Base-by-base conservation (phyloP, 2,113 vertebrate genomes). In the Xyliphius kryptos region DNA sequence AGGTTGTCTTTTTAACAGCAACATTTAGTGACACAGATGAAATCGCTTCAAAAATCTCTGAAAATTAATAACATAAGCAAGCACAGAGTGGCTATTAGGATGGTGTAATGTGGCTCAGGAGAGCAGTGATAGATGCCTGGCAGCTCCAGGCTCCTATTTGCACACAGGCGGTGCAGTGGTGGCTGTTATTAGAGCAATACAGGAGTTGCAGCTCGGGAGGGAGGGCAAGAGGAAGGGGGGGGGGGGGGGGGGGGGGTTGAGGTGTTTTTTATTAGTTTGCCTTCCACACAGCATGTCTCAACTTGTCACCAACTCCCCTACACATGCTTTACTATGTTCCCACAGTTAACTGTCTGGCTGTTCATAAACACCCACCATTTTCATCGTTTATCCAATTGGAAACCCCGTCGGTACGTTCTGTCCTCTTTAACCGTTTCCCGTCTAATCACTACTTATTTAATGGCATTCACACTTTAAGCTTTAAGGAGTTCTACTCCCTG, bases 1-100 rank as follows among this genome's bases (percentile, higher is more conserved):
- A 91, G 89, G 90, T 91, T 91, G 89, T 92, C 90, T 91, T 83
- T 79, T 81, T 79, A 88, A 90, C 88, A 89, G 90, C 81, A 82
- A 87, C 87, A 79, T 83, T 89, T 89, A 90, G 90, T 93, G 92
- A 92, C 88, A 94, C 82, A 85, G 91, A 93, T 92, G 87, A 91
- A 95, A 91, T 93, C 88, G 89, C 89, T 92, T 93, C 82, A 87
- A 87, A 96, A 68, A 92, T 92, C 85, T 82, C 82, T 84, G 85
- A 89, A 91, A 96, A 96, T 95, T 94, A 95, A 98, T 97, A 94
- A 88, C 91, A 89, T 97, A 96, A 95, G 94, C 92, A 92, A 92
- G 91, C 88, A 80, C 76, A 69, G 83, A 89, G 88, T 88, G 87
- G 87, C 92, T 89, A 96, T 96, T 97, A 96, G 89, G 87, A 88